A percentile compares a stretch with the other conserved stretches of the same genome.
Evolutionary conservation across 2,113 vertebrate species (phyloP).

Genomic region (Rhinoptilus africanus): DNA sequence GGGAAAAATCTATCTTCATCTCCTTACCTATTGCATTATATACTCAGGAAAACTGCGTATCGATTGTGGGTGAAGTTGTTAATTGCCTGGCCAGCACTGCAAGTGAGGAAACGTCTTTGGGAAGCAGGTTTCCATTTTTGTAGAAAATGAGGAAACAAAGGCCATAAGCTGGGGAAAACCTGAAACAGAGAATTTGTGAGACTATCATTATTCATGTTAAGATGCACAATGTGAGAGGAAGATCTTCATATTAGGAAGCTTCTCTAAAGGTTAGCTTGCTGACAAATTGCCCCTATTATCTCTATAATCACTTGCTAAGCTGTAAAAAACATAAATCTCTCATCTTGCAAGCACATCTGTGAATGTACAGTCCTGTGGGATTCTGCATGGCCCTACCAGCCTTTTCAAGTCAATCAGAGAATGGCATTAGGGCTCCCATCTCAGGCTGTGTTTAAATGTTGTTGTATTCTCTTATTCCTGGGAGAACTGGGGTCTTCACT

Average conservation of each 20-base stretch:
- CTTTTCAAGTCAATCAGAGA: background rate
- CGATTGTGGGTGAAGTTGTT: slow-evolving; percentile 1
- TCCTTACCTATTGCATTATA: background rate
- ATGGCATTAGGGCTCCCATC: background rate
- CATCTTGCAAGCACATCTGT: background rate
- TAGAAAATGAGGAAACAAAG: background rate
- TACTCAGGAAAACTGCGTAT: background rate
- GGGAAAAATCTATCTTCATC: slow-evolving; percentile 18
- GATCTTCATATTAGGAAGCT: background rate
- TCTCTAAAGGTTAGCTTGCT: slow-evolving; percentile 13
- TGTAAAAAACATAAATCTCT: background rate
- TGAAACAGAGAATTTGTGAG: background rate
- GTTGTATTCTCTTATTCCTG: background rate
- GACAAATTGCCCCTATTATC: background rate
- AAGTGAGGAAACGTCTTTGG: background rate
- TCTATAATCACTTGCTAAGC: background rate
- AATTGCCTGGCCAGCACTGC: background rate
- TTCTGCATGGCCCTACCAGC: background rate
- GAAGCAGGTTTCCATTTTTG: background rate
- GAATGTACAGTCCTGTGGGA: fast-evolving
- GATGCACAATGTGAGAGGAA: background rate
- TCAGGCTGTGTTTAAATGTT: background rate
- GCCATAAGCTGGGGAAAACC: background rate
- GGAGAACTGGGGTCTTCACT: background rate
- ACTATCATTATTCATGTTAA: background rate